A percentile compares a stretch with the other conserved stretches of the same genome.
Evolutionary conservation across 2,888 invertebrate species (phyloP).

Genomic region (Scaptomyza reducta): DNA sequence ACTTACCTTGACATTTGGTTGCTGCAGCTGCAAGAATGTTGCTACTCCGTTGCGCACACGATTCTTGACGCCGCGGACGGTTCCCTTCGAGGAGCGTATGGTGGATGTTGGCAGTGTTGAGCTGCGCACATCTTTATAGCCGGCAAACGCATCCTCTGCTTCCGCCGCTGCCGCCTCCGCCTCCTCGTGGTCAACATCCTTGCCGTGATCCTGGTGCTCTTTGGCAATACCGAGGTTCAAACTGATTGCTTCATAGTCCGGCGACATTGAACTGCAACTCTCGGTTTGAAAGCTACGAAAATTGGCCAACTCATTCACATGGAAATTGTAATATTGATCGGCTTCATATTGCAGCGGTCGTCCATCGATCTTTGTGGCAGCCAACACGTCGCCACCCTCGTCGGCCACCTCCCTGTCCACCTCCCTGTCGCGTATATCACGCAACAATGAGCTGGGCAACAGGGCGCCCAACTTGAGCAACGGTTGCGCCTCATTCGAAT

Average conservation of each 20-base stretch:
- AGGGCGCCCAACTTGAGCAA: constrained; percentile 56
- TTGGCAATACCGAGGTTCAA: constrained; percentile 5
- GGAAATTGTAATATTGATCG: constrained; percentile 92
- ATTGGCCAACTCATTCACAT: constrained; percentile 88
- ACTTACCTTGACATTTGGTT: constrained; percentile 90
- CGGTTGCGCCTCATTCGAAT: constrained; percentile 87
- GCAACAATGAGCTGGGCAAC: constrained; percentile 87
- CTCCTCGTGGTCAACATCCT: not conserved
- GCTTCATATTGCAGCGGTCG: constrained; percentile 86
- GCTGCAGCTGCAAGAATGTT: constrained; percentile 95
- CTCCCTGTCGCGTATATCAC: constrained; percentile 89
- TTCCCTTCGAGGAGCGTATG: constrained; percentile 95
- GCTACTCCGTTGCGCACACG: constrained; percentile 97
- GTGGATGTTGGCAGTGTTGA: constrained; percentile 85
- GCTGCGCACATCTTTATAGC: constrained; percentile 90
- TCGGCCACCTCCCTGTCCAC: not conserved
- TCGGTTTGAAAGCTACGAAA: constrained; percentile 67
- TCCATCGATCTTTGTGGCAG: constrained; percentile 77
- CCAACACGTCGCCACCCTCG: constrained; percentile 49
- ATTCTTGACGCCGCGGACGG: constrained; percentile 96
- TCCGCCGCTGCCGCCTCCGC: not conserved
- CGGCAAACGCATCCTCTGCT: constrained; percentile 89
- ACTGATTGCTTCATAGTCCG: constrained; percentile 20
- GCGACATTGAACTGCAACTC: constrained; percentile 15
- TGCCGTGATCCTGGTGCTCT: not conserved